Evolutionary conservation across 2,797 vertebrate genomes (phyloP).

Genomic region (Hypotaenidia philippensis): DNA sequence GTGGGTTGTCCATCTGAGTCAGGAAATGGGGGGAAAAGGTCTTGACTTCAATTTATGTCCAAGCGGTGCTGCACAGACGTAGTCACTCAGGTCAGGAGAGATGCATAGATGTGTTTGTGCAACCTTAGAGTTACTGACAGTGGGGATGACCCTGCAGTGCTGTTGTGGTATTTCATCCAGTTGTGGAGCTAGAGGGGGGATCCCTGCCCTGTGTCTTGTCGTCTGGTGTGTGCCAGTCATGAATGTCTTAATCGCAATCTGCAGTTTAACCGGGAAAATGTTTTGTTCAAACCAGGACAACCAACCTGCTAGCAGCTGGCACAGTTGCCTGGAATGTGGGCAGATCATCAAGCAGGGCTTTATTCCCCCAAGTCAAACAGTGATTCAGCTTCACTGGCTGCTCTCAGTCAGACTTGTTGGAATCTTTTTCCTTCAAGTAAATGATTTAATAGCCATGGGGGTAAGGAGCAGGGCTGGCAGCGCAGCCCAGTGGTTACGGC

Average conservation of each 20-base stretch:
- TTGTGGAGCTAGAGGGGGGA: background rate
- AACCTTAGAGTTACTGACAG: background rate
- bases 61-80: fast-evolving
- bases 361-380: slow-evolving; percentile 17
- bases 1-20: background rate
- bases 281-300: background rate
- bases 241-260: background rate
- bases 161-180: background rate
- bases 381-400: slow-evolving; percentile 26
- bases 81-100: background rate
- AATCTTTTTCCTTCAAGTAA: slow-evolving; percentile 16
- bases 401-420: slow-evolving; percentile 21
- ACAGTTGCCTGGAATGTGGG: background rate
- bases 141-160: background rate
- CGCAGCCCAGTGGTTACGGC: background rate
- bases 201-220: background rate
- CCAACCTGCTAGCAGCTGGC: background rate
- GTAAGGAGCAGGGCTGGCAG: background rate
- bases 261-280: background rate
- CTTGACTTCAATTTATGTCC: background rate
- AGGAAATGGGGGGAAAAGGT: background rate
- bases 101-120: background rate
- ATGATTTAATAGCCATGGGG: background rate
- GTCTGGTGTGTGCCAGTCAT: background rate
- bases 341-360: background rate